Conservation (phyloP, 64 coral and sea anemone genomes). For the Pocillopora verrucosa region DNA sequence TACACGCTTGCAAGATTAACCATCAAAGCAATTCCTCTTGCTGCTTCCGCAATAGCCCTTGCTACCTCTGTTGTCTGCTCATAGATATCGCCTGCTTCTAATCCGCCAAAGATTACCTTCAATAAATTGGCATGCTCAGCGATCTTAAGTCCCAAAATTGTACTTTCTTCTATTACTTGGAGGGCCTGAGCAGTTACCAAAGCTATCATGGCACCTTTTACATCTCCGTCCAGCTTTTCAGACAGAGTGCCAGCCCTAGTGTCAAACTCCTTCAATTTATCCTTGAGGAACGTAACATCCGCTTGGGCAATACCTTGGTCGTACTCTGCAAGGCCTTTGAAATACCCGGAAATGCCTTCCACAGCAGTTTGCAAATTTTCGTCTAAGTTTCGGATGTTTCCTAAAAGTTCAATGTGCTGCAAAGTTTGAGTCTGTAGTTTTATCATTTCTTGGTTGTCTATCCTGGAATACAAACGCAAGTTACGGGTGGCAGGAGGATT, state of each 20-base stretch:
- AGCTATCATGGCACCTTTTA: conserved; percentile 19
- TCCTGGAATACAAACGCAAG: conserved; percentile 29
- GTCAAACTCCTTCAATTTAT: conserved; percentile 43
- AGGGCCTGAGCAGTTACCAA: neutral
- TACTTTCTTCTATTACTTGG: conserved; percentile 26
- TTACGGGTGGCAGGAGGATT: neutral
- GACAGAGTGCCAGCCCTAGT: neutral
- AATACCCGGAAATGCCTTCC: conserved; percentile 26
- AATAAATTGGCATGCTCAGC: conserved; percentile 32
- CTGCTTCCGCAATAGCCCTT: neutral
- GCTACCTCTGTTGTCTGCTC: conserved; percentile 32
- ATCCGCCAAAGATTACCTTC: conserved; percentile 35
- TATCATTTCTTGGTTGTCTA: conserved; percentile 8
- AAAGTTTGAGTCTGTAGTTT: neutral
- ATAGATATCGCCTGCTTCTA: conserved; percentile 8
- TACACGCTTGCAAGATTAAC: neutral
- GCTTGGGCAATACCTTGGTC: conserved; percentile 59
- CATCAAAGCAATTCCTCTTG: conserved; percentile 16
- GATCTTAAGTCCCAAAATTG: conserved; percentile 12
- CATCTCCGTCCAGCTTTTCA: conserved; percentile 24
- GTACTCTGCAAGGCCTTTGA: conserved; percentile 42
- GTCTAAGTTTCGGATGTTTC: conserved; percentile 14
- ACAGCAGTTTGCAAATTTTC: conserved; percentile 23
- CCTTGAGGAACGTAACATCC: conserved; percentile 40
- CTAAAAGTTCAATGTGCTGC: neutral